phyloP scores from a whole-genome alignment of 2,113 vertebrate species.

The Pelobates fuscus region DNA sequence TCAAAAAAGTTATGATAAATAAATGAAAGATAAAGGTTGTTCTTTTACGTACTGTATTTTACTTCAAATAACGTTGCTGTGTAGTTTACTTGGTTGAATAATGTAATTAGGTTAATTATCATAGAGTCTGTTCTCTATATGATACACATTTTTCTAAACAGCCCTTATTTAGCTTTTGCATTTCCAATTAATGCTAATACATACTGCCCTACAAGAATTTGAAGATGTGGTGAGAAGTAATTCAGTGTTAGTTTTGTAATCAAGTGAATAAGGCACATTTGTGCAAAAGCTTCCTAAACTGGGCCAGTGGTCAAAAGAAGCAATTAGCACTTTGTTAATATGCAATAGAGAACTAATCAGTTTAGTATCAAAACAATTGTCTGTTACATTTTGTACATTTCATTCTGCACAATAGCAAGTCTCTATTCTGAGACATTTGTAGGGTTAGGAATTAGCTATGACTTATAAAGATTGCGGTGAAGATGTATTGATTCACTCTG shows the following conservation, averaged over 20 bases:
- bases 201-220: slow-evolving; percentile 74
- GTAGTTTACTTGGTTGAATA: not conserved
- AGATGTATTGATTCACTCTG: too few relatives aligned
- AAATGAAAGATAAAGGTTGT: too few relatives aligned
- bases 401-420: slow-evolving; percentile 46
- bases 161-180: slow-evolving; percentile 46
- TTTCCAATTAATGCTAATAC: slow-evolving; percentile 71
- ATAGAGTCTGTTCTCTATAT: slow-evolving; percentile 61
- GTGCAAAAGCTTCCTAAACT: slow-evolving; percentile 72
- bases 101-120: slow-evolving; percentile 63
- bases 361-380: slow-evolving; percentile 70
- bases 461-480: too few relatives aligned
- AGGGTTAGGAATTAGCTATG: not conserved
- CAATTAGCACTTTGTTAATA: slow-evolving; percentile 80
- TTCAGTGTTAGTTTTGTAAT: slow-evolving; percentile 73
- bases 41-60: not conserved
- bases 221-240: slow-evolving; percentile 76
- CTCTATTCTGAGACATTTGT: not conserved
- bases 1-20: too few relatives aligned
- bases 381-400: slow-evolving; percentile 66
- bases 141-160: slow-evolving; percentile 52
- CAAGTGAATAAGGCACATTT: slow-evolving; percentile 70
- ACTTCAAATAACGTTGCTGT: not conserved
- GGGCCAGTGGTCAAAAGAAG: slow-evolving; percentile 77
- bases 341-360: slow-evolving; percentile 78